Percentiles rank a stretch among this genome's conserved stretches.
These are phyloP conservation scores for Channa striata DNA, from an alignment of 2,797 vertebrate genomes.

Conservation along the genomic window DNA sequence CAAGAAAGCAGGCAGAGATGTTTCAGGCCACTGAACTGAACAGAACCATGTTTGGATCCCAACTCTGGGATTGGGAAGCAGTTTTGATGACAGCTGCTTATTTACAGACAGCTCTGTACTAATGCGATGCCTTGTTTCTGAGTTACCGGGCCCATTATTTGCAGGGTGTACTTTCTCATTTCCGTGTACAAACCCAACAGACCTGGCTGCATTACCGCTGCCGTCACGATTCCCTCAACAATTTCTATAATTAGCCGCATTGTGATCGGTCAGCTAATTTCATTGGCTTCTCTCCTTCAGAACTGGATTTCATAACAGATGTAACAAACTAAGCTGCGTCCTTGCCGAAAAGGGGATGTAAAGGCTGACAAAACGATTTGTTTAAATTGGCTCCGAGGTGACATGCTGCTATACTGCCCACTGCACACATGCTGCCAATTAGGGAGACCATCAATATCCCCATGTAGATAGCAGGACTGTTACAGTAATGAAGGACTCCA, in stretches of 20 bases:
- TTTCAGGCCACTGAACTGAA: slow-evolving; percentile 74
- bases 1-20: slow-evolving; percentile 63
- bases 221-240: slow-evolving; percentile 29
- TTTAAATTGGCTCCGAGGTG: slow-evolving; percentile 55
- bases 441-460: slow-evolving; percentile 55
- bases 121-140: slow-evolving; percentile 57
- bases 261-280: slow-evolving; percentile 28
- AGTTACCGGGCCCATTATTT: slow-evolving; percentile 57
- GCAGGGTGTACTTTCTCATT: slow-evolving; percentile 26
- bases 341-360: slow-evolving; percentile 41
- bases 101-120: slow-evolving; percentile 60
- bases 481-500: slow-evolving; percentile 45
- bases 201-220: slow-evolving; percentile 27
- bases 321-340: slow-evolving; percentile 35
- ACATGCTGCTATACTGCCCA: slow-evolving; percentile 15
- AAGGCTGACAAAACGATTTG: slow-evolving; percentile 46
- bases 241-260: slow-evolving; percentile 14
- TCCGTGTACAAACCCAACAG: slow-evolving; percentile 36
- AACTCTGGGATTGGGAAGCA: slow-evolving; percentile 53
- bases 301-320: slow-evolving; percentile 37
- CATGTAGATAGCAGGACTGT: slow-evolving; percentile 33
- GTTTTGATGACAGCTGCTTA: slow-evolving; percentile 67
- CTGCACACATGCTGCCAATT: slow-evolving; percentile 67
- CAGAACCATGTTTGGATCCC: slow-evolving; percentile 62
- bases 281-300: slow-evolving; percentile 14